Percentiles rank a stretch among this genome's conserved stretches.
These are phyloP conservation scores for Nannospalax galili DNA, from an alignment of 2,113 vertebrate genomes.

Conservation along the genomic window DNA sequence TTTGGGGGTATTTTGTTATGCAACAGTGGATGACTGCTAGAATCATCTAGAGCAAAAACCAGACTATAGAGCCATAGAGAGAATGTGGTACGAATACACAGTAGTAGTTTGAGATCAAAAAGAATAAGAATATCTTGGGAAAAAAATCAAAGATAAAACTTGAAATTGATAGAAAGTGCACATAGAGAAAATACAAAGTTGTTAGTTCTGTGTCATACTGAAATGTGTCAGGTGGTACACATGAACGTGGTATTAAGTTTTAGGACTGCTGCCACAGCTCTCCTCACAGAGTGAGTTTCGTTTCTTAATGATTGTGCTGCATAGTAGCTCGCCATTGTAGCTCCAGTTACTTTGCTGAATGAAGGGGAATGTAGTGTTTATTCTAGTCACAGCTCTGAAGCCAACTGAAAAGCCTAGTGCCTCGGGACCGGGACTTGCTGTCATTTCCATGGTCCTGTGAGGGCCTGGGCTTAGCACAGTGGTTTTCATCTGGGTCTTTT, in stretches of 20 bases:
- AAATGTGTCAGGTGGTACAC: not conserved
- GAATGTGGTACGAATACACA: conserved; percentile 1
- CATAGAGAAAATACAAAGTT: not conserved
- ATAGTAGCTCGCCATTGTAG: not conserved
- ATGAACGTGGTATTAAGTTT: not conserved
- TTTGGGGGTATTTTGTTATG: conserved; percentile 9
- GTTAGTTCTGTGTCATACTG: not conserved
- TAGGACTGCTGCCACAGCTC: not conserved
- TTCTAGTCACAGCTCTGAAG: not conserved
- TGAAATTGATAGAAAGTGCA: not conserved
- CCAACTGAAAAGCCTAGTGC: not conserved
- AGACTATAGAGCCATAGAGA: conserved; percentile 15
- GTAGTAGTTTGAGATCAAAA: conserved; percentile 24
- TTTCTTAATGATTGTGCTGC: not conserved
- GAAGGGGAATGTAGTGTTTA: not conserved
- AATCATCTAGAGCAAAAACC: not conserved
- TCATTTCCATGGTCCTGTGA: not conserved
- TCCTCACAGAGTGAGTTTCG: not conserved
- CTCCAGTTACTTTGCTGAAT: not conserved
- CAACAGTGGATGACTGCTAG: not conserved
- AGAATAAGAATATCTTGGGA: not conserved
- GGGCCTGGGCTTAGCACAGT: not conserved
- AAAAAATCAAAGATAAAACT: conserved; percentile 47
- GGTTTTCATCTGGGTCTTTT: not conserved
- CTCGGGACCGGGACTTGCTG: not conserved